Percentiles rank a stretch among this genome's conserved stretches.
phyloP scores from a whole-genome alignment of 2,797 vertebrate species.

The Crypturellus tataupa region DNA sequence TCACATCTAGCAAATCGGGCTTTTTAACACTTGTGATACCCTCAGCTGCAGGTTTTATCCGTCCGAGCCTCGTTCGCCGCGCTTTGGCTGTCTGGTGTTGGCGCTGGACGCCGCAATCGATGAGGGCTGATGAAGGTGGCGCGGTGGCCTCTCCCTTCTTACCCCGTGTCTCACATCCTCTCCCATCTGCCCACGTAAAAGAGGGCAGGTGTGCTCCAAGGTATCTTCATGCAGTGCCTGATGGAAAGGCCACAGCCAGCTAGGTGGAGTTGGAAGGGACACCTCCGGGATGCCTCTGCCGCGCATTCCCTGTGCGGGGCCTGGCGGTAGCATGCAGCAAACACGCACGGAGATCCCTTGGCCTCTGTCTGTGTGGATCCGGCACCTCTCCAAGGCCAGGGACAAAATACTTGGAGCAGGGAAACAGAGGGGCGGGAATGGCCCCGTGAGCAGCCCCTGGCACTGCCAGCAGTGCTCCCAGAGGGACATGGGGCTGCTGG shows the following conservation, averaged over 20 bases:
- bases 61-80: constrained; percentile 55
- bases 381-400: neutral
- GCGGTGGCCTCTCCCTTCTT: constrained; percentile 30
- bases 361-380: neutral
- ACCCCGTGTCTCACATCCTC: constrained; percentile 50
- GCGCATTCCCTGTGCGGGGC: neutral
- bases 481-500: neutral
- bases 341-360: neutral
- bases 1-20: constrained; percentile 47
- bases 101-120: neutral
- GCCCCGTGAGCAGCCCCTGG: rapidly evolving
- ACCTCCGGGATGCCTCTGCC: constrained; percentile 35
- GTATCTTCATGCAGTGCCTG: constrained; percentile 56
- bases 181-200: constrained; percentile 59
- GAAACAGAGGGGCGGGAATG: rapidly evolving
- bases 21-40: constrained; percentile 65
- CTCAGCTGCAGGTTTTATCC: constrained; percentile 46
- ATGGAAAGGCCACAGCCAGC: constrained; percentile 66
- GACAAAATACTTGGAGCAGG: neutral
- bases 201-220: constrained; percentile 57
- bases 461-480: neutral
- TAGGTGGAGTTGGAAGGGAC: constrained; percentile 51
- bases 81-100: constrained; percentile 9
- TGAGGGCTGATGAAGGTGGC: constrained; percentile 49
- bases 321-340: neutral